phyloP scores from a whole-genome alignment of 2,888 invertebrate genomes.

The Phania funesta region DNA sequence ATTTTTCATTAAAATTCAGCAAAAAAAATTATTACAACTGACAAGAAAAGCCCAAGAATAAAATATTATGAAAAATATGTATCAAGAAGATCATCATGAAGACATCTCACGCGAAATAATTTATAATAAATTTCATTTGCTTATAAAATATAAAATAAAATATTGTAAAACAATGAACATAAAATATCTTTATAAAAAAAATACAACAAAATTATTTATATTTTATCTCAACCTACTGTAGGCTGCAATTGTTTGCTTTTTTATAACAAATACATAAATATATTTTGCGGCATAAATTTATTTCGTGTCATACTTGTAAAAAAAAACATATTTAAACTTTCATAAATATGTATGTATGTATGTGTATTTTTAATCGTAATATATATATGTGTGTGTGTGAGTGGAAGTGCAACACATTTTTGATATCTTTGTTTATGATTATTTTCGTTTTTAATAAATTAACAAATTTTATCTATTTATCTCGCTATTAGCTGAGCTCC shows the following conservation, averaged over 20 bases:
- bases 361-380: background rate
- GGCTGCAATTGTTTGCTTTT: background rate
- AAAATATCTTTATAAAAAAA: slow-evolving; percentile 9
- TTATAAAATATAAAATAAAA: slow-evolving; percentile 49
- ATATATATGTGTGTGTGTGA: background rate
- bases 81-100: slow-evolving; percentile 27
- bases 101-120: slow-evolving; percentile 32
- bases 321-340: slow-evolving; percentile 16
- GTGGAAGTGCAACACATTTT: slow-evolving; percentile 19
- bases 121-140: slow-evolving; percentile 50
- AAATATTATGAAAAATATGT: slow-evolving; percentile 42
- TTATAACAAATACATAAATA: background rate
- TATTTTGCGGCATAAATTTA: background rate
- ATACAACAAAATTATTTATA: background rate
- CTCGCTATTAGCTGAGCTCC: slow-evolving; percentile 27
- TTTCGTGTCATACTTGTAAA: slow-evolving; percentile 22
- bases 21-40: slow-evolving; percentile 11
- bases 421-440: slow-evolving; percentile 44
- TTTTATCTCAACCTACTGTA: background rate
- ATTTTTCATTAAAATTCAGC: slow-evolving; percentile 54
- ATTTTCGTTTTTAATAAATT: slow-evolving; percentile 51
- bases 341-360: slow-evolving; percentile 32
- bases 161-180: slow-evolving; percentile 15
- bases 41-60: slow-evolving; percentile 11
- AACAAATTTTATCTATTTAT: slow-evolving; percentile 46